Evolutionary conservation across 1,140 invertebrate species (phyloP), one percentile per base, ranked within the genome.

Genomic region (Harpegnathos saltator): DNA sequence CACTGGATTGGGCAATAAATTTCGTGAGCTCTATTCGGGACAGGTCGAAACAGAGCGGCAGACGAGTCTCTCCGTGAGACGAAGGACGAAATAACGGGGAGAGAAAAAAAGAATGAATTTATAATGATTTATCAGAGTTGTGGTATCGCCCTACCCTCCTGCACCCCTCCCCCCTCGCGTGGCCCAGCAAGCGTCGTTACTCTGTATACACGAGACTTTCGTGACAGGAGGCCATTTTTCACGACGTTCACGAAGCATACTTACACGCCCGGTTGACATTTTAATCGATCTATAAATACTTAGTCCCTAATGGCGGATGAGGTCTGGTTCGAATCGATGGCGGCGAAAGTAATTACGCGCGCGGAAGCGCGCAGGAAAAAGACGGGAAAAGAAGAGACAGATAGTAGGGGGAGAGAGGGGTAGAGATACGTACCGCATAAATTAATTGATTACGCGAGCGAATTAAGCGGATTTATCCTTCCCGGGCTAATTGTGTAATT

Each of bases 211-310:
- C 26, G 44, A 19, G 66, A 86, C 84, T 71, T 90, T 81, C 92
- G 91, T 92, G 91, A 92, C 89, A 86, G 88, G 62, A 86, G 88
- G 80, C 89, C 89, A 92, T 92, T 92, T 92, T 92, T 92, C 89
- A 91, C 73, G 80, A 83, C 54, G 63, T 80, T 75, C 90, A 77
- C 85, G 85, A 91, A 85, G 90, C 91, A 92, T 92, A 91, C 90
- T 90, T 90, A 89, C 38, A 44, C 85, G 88, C 78, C 75, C 84
- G 84, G 74, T 81, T 86, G 90, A 90, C 87, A 87, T 89, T 92
- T 91, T 92, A 91, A 92, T 92, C 91, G 90, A 92, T 92, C 88
- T 86, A 87, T 90, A 91, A 91, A 91, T 91, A 88, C 83, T 82
- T 78, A 80, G 48, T 44, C 73, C 59, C 59, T n/a, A 58, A 73